A percentile compares a stretch with the other conserved stretches of the same genome.
Evolutionary conservation across 1,140 invertebrate genomes (phyloP).

Genomic region (Drosophila lowei): DNA sequence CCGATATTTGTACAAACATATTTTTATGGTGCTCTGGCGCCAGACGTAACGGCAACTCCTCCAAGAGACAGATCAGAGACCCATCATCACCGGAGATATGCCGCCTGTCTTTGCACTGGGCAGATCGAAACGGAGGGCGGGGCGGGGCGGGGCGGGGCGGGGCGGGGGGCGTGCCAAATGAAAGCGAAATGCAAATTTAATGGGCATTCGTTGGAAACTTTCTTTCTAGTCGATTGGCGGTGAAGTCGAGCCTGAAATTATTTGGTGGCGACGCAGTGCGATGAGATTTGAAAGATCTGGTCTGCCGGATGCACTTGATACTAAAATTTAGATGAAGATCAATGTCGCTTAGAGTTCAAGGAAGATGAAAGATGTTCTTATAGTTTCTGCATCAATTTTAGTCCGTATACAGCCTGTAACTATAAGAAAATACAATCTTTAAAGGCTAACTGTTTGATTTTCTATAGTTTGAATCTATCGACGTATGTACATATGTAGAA

Average conservation of each 20-base stretch:
- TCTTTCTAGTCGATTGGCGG: constrained; percentile 65
- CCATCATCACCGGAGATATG: constrained; percentile 61
- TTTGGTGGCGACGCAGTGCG: constrained; percentile 24
- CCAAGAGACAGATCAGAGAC: neutral
- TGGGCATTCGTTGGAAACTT: constrained; percentile 42
- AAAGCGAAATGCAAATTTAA: constrained; percentile 67
- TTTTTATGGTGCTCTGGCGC: constrained; percentile 73
- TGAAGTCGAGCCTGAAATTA: constrained; percentile 73
- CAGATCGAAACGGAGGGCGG: constrained; percentile 14
- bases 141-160: constrained; percentile 5
- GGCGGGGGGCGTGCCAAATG: constrained; percentile 49
- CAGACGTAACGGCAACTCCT: constrained; percentile 24
- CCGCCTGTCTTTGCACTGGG: constrained; percentile 26
- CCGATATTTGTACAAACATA: constrained; percentile 55
- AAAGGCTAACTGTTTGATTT: too few species aligned
- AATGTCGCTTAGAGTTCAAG: constrained; percentile 10
- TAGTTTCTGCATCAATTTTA: too few species aligned
- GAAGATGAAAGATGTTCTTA: too few species aligned
- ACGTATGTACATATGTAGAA: too few species aligned
- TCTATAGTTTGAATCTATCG: too few species aligned
- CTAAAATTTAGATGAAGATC: constrained; percentile 19
- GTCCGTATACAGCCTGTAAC: too few species aligned
- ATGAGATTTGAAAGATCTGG: constrained; percentile 15
- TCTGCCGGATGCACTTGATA: constrained; percentile 11
- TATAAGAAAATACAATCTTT: too few species aligned